These are phyloP conservation scores for Xestia xanthographa DNA, from an alignment of 2,888 invertebrate species.

Conservation along the genomic window DNA sequence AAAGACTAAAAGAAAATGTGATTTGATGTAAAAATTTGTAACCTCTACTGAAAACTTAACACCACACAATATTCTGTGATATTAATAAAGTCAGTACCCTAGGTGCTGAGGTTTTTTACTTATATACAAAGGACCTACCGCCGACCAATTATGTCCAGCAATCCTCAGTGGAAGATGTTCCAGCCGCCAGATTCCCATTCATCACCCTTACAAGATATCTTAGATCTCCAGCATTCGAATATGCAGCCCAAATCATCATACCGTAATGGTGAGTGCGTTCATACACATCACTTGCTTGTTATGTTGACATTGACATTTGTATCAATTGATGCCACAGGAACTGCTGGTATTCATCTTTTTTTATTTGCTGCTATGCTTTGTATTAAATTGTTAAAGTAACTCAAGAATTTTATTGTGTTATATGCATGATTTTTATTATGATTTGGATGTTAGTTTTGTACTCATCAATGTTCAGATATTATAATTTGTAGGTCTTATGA, in stretches of 20 bases:
- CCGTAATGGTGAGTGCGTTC: conserved; percentile 88
- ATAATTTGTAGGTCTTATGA: background rate
- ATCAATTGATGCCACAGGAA: conserved; percentile 54
- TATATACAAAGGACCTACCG: conserved; percentile 86
- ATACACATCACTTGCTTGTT: conserved; percentile 41
- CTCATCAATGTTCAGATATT: background rate
- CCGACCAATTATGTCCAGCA: conserved; percentile 92
- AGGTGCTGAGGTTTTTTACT: conserved; percentile 84
- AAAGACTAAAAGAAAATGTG: conserved; percentile 85
- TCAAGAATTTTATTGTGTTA: background rate
- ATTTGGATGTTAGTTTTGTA: background rate
- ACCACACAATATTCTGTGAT: conserved; percentile 88
- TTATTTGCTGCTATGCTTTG: conserved; percentile 16
- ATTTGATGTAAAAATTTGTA: conserved; percentile 83
- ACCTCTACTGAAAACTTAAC: conserved; percentile 79
- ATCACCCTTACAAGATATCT: conserved; percentile 95
- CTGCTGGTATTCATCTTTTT: conserved; percentile 25
- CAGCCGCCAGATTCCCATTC: conserved; percentile 97
- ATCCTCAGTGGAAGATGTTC: conserved; percentile 97
- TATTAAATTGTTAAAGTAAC: conserved; percentile 20
- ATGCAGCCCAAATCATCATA: conserved; percentile 89
- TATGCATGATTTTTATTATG: background rate
- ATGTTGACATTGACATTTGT: conserved; percentile 45
- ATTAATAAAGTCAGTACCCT: conserved; percentile 81
- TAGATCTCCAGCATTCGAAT: conserved; percentile 92